These are phyloP conservation scores for Thamnaconus septentrionalis DNA, from an alignment of 2,113 vertebrate species.

Conservation along the genomic window DNA sequence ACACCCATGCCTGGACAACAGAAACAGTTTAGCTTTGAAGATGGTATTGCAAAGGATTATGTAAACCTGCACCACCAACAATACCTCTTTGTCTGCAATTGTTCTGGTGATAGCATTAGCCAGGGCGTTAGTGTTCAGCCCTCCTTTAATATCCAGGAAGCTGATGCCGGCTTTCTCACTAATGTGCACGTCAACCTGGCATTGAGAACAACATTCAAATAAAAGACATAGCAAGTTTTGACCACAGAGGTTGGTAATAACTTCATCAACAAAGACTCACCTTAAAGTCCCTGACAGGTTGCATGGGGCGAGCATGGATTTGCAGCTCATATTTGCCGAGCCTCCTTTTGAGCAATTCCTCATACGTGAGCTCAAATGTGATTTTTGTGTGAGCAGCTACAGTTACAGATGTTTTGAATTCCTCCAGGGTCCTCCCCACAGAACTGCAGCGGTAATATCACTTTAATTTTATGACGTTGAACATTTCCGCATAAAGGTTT, in stretches of 20 bases:
- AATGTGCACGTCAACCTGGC: conserved; percentile 85
- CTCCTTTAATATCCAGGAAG: conserved; percentile 80
- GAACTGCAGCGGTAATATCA: conserved; percentile 69
- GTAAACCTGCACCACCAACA: too few species aligned
- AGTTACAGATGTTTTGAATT: conserved; percentile 88
- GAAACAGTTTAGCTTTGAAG: neutral
- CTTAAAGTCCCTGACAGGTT: conserved; percentile 88
- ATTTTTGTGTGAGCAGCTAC: conserved; percentile 85
- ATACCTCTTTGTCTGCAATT: conserved; percentile 79
- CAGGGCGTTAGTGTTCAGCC: conserved; percentile 79
- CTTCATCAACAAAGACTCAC: conserved; percentile 25
- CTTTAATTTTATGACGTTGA: neutral
- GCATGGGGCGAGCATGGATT: conserved; percentile 87
- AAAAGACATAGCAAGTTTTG: neutral
- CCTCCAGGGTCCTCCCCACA: conserved; percentile 89
- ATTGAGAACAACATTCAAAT: conserved; percentile 26
- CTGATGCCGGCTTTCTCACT: conserved; percentile 84
- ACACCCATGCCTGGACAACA: conserved; percentile 78
- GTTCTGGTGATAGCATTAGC: conserved; percentile 78
- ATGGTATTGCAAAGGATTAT: too few species aligned
- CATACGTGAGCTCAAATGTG: conserved; percentile 89
- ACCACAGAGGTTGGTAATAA: neutral
- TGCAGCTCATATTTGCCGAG: conserved; percentile 86
- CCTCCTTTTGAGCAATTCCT: conserved; percentile 87
- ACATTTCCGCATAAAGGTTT: neutral